phyloP scores from a whole-genome alignment of 2,797 vertebrate species.

The Pristis pectinata region DNA sequence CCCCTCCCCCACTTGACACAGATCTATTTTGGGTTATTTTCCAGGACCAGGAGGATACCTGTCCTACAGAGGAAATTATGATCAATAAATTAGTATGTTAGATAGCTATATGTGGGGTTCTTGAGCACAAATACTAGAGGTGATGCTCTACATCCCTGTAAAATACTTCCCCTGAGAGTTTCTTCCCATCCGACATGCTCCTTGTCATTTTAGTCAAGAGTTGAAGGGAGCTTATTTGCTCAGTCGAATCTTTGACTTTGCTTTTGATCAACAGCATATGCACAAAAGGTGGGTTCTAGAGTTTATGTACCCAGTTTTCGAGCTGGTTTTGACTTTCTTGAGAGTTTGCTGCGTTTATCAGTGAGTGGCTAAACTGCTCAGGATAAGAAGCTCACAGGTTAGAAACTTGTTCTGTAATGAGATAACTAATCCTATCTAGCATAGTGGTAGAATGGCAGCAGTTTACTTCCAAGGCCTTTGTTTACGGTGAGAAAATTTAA shows the following conservation, averaged over 20 bases:
- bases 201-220: neutral
- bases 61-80: neutral
- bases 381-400: too few species aligned
- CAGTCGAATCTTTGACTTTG: neutral
- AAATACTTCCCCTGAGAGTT: neutral
- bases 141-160: neutral
- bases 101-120: neutral
- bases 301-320: neutral
- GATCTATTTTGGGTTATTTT: slow-evolving; percentile 26
- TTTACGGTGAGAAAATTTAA: neutral
- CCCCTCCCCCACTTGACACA: slow-evolving; percentile 23
- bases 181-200: neutral
- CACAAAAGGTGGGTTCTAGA: too few species aligned
- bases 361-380: neutral
- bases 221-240: too few species aligned
- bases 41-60: neutral
- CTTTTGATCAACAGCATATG: neutral
- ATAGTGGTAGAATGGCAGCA: neutral
- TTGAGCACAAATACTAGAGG: neutral
- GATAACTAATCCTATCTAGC: neutral
- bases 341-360: neutral
- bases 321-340: neutral
- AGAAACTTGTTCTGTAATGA: neutral
- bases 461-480: neutral
- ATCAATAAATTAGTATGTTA: slow-evolving; percentile 23